Base-by-base conservation (phyloP, 2,888 invertebrate species). In the Tigriopus californicus region DNA sequence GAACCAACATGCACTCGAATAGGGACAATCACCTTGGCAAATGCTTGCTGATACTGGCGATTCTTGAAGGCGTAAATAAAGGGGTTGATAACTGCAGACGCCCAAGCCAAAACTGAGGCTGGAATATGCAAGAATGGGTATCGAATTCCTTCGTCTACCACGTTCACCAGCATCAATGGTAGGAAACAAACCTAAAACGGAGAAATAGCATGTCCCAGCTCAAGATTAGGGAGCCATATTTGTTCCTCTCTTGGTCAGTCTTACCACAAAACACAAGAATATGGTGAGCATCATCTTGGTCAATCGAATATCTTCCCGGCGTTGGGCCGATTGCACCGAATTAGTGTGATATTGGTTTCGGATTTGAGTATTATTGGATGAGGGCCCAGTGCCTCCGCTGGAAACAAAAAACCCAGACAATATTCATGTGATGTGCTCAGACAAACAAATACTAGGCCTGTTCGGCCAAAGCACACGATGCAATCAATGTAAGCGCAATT, bases 41-140 rank as follows among this genome's bases (percentile, higher is more conserved):
- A 73, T 0, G 73, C 73, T 10, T 66, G 78, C 67, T 80, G 73
- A 68, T 90, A 90, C 66, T 87, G 85, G 63, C 85, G 77, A 70
- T 89, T 90, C 65, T 87, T 87, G 8, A 83, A 85, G 3, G 89
- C 89, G 72, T 91, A 91, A 64, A 90, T 87, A 62, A 90, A 77
- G 0, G 90, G 90, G 72, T 91, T 91, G 64, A 89, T 77, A 56
- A 89, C 88, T 61, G 87, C 83, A 0, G 89, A 88, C 0, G 86
- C 84, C 87, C 90, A 91, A 0, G 89, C 87, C 63, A 88, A 74
- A 57, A 89, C 80, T 0, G 88, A 88, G 1, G 87, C 85, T 60
- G 87, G 74, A 62, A 89, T 81, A 68, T 90, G 88, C 0, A 87
- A 71, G 71, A 80, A 78, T 3, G 89, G 87, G 66, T 77, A 79